These are phyloP conservation scores for Nesoenas mayeri DNA, from an alignment of 2,113 vertebrate genomes.

Conservation along the genomic window DNA sequence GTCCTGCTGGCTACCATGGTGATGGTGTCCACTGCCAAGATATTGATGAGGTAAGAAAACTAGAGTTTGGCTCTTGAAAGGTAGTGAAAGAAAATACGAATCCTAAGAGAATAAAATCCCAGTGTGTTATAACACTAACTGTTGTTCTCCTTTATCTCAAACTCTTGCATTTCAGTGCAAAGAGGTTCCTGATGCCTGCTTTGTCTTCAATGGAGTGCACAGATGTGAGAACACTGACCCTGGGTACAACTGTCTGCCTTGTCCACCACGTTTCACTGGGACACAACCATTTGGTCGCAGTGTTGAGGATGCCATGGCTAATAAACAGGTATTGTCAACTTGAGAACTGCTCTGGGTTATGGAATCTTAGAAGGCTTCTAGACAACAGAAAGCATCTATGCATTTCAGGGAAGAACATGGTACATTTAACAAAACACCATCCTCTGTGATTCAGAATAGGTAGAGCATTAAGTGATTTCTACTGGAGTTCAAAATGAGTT, in stretches of 20 bases:
- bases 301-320: slow-evolving; percentile 86
- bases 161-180: slow-evolving; percentile 78
- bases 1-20: slow-evolving; percentile 89
- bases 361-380: not conserved
- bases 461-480: not conserved
- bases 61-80: not conserved
- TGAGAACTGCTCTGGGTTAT: not conserved
- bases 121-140: not conserved
- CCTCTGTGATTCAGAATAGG: not conserved
- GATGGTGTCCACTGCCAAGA: slow-evolving; percentile 91
- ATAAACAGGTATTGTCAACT: slow-evolving; percentile 87
- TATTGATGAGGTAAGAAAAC: slow-evolving; percentile 87
- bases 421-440: not conserved
- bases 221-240: slow-evolving; percentile 94
- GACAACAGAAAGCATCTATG: not conserved
- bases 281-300: slow-evolving; percentile 90
- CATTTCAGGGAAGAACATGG: not conserved
- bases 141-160: not conserved
- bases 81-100: not conserved
- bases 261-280: slow-evolving; percentile 90
- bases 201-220: slow-evolving; percentile 86
- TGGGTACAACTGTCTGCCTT: slow-evolving; percentile 94
- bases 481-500: not conserved
- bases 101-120: not conserved
- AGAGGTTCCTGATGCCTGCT: slow-evolving; percentile 91